Conservation (phyloP, 2,113 vertebrate genomes). For the Paedocypris sp. region DNA sequence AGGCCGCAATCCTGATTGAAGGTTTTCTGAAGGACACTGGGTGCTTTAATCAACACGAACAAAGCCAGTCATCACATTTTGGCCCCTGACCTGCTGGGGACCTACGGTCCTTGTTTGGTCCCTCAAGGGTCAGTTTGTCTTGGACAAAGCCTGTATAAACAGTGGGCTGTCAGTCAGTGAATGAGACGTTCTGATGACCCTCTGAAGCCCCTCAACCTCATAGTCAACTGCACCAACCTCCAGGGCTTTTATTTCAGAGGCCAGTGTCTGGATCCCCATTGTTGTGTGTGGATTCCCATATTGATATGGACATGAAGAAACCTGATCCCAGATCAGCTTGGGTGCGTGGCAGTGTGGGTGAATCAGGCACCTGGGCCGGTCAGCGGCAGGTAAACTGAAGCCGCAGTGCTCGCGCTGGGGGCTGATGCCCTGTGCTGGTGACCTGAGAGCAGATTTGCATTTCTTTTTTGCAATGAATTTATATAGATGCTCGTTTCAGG, state of each 20-base stretch:
- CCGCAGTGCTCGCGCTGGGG: neutral
- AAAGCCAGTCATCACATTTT: slow-evolving; percentile 19
- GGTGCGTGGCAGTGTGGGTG: slow-evolving; percentile 6
- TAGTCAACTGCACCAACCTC: neutral
- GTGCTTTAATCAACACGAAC: slow-evolving; percentile 30
- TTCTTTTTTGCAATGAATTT: slow-evolving; percentile 1
- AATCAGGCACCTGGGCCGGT: slow-evolving; percentile 14
- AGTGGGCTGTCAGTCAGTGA: slow-evolving; percentile 27
- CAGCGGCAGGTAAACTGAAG: slow-evolving; percentile 9
- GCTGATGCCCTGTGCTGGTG: slow-evolving; percentile 3
- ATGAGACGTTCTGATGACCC: neutral
- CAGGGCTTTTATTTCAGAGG: slow-evolving; percentile 3
- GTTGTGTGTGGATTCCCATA: slow-evolving; percentile 4
- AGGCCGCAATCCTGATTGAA: neutral
- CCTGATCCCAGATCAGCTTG: slow-evolving; percentile 29
- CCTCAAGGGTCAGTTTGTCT: slow-evolving; percentile 28
- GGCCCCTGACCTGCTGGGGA: slow-evolving; percentile 22
- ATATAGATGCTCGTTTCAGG: neutral
- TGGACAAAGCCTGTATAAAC: slow-evolving; percentile 35
- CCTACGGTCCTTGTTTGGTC: slow-evolving; percentile 22
- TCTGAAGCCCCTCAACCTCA: slow-evolving; percentile 1
- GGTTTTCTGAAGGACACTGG: slow-evolving; percentile 29
- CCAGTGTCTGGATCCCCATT: neutral
- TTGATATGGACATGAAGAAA: neutral
- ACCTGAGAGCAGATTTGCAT: slow-evolving; percentile 17